phyloP scores from a whole-genome alignment of 2,113 vertebrate genomes.

The Zootoca vivipara region DNA sequence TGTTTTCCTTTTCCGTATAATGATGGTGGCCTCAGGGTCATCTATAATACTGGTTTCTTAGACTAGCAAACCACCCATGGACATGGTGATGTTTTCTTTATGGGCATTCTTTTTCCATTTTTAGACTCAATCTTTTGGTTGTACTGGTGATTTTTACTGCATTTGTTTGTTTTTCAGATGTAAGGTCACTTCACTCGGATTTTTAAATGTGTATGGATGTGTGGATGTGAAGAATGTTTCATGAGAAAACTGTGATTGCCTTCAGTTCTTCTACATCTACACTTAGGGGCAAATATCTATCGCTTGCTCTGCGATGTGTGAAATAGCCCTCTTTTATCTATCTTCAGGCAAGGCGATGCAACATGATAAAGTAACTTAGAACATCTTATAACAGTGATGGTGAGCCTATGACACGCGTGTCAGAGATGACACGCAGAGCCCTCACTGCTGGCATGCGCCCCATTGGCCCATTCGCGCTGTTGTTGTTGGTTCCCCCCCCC shows the following conservation, averaged over 20 bases:
- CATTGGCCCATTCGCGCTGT: too few species aligned
- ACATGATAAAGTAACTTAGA: background rate
- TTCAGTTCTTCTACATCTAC: too few species aligned
- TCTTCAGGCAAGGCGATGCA: background rate
- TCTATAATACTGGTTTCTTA: background rate
- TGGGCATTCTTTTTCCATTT: background rate
- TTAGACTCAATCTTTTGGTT: background rate
- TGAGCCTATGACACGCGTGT: too few species aligned
- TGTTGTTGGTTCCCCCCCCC: too few species aligned
- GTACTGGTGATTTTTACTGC: background rate
- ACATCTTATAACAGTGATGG: background rate
- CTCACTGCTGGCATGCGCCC: too few species aligned
- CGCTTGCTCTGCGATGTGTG: background rate
- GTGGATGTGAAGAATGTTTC: background rate
- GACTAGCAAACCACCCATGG: background rate
- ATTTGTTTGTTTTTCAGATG: background rate
- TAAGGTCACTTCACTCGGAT: background rate
- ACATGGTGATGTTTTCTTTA: background rate
- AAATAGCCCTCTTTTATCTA: background rate
- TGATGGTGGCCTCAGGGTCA: background rate
- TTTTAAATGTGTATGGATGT: background rate
- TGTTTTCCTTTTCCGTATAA: background rate
- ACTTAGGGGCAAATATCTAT: too few species aligned
- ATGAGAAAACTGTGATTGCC: background rate
- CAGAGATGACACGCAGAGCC: too few species aligned